Conservation (phyloP, 2,888 invertebrate species). For the Seladonia tumulorum region DNA sequence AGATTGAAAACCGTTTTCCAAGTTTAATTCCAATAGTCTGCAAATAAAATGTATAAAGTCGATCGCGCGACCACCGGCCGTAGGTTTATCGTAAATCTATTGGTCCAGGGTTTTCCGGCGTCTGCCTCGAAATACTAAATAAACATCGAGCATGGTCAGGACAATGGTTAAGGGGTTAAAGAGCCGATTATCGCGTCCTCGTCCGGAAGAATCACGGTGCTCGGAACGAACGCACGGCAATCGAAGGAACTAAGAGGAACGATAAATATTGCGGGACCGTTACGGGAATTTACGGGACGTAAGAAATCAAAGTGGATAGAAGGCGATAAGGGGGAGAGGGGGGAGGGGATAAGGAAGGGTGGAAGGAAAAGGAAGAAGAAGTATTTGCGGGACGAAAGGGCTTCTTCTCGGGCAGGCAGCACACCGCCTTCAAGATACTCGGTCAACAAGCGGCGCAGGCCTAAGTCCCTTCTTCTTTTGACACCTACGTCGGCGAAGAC, state of each 20-base stretch:
- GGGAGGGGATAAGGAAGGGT: not conserved
- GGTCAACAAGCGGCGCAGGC: slow-evolving; percentile 68
- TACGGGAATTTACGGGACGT: slow-evolving; percentile 37
- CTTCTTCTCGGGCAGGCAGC: slow-evolving; percentile 72
- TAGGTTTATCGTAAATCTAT: not conserved
- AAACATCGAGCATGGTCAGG: not conserved
- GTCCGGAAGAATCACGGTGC: not conserved
- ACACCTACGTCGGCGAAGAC: slow-evolving; percentile 45
- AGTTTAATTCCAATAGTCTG: not conserved
- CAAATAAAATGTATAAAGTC: not conserved
- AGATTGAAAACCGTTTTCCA: too few relatives aligned
- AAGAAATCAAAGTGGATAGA: slow-evolving; percentile 44
- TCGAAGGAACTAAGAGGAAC: slow-evolving; percentile 34
- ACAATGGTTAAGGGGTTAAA: not conserved
- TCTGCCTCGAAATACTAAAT: not conserved
- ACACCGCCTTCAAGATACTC: slow-evolving; percentile 76
- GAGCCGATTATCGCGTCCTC: slow-evolving; percentile 12
- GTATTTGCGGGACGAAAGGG: slow-evolving; percentile 73
- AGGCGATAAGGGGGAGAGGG: slow-evolving; percentile 15
- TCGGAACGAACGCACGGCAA: not conserved
- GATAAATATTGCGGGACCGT: slow-evolving; percentile 45
- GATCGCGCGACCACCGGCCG: not conserved
- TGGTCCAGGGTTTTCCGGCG: not conserved
- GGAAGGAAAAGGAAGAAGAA: slow-evolving; percentile 24
- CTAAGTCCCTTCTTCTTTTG: slow-evolving; percentile 60